Conservation (phyloP, 1,140 invertebrate species). For the Apis florea region DNA sequence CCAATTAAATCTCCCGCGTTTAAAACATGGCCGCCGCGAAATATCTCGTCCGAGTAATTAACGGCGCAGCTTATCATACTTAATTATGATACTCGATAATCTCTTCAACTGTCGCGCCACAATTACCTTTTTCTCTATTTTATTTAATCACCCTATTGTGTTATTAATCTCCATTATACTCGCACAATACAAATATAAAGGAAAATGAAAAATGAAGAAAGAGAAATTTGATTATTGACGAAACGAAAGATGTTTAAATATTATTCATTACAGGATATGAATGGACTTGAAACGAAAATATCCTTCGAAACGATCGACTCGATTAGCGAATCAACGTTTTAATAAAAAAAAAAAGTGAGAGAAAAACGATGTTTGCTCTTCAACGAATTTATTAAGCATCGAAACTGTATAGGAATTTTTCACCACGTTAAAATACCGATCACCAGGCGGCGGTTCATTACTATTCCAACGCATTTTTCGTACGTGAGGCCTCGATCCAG, state of each 20-base stretch:
- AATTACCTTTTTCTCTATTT: background rate
- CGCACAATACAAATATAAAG: too few species aligned
- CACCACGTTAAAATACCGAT: too few species aligned
- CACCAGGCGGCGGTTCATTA: conserved; percentile 4
- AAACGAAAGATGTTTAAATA: too few species aligned
- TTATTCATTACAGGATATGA: too few species aligned
- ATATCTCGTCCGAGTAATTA: background rate
- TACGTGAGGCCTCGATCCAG: conserved; percentile 45
- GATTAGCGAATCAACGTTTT: rapidly evolving
- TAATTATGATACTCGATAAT: conserved; percentile 13
- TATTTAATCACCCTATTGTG: background rate
- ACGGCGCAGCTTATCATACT: conserved; percentile 3
- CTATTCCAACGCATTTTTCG: conserved; percentile 43
- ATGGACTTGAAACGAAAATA: too few species aligned
- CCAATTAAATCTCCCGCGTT: background rate
- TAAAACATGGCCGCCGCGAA: background rate
- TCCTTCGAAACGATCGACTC: too few species aligned
- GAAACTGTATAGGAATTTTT: background rate
- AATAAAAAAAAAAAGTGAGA: too few species aligned
- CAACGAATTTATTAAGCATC: background rate
- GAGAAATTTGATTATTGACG: too few species aligned
- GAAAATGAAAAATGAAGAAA: too few species aligned
- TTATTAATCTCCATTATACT: background rate
- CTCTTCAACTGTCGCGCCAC: too few species aligned
- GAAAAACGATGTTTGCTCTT: too few species aligned